A percentile compares a stretch with the other conserved stretches of the same genome.
These are phyloP conservation scores for Argyrosomus regius DNA, from an alignment of 2,797 vertebrate species.

Conservation along the genomic window DNA sequence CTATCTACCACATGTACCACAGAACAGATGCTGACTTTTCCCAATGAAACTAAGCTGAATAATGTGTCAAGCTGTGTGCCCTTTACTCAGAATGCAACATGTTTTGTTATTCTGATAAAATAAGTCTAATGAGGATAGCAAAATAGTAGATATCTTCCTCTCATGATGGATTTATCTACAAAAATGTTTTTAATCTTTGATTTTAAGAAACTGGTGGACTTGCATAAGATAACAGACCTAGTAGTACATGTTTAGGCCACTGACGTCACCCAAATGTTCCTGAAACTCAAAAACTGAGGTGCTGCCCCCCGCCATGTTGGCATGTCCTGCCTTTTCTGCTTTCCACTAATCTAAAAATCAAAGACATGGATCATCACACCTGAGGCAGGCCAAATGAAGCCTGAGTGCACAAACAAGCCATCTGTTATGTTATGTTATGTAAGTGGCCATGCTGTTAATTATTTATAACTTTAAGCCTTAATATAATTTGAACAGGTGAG, in stretches of 20 bases:
- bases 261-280: too few species aligned
- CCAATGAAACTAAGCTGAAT: conserved; percentile 53
- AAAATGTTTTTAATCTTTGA: conserved; percentile 2
- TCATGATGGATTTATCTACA: not conserved
- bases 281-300: too few species aligned
- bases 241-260: not conserved
- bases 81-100: conserved; percentile 45
- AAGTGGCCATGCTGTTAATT: too few species aligned
- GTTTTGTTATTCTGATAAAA: conserved; percentile 50
- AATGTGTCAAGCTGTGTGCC: conserved; percentile 56
- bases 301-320: too few species aligned
- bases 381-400: too few species aligned
- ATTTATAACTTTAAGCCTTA: too few species aligned
- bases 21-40: conserved; percentile 63
- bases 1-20: conserved; percentile 23
- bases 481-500: too few species aligned
- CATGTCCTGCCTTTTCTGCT: too few species aligned
- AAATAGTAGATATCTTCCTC: conserved; percentile 10
- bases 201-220: not conserved
- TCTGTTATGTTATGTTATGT: too few species aligned
- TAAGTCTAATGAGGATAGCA: conserved; percentile 27
- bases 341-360: too few species aligned
- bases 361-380: too few species aligned
- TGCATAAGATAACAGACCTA: not conserved
- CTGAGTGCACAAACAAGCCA: too few species aligned